Evolutionary conservation across 2,888 invertebrate genomes (phyloP).

Genomic region (Tinea trinotella): DNA sequence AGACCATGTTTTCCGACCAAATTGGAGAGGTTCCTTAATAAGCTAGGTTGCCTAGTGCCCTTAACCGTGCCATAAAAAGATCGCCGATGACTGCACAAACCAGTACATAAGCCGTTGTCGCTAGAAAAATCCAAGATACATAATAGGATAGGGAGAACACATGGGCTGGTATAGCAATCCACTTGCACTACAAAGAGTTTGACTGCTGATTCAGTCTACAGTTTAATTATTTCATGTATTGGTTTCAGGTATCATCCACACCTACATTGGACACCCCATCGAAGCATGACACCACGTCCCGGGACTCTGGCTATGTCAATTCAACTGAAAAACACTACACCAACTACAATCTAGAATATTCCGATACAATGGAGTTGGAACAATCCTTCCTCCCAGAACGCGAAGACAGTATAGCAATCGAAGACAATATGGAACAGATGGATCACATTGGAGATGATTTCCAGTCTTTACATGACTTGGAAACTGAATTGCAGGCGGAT

Average conservation of each 20-base stretch:
- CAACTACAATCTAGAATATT: neutral
- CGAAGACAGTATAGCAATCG: neutral
- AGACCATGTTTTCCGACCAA: too few species aligned
- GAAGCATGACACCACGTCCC: slow-evolving; percentile 5
- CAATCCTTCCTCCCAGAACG: neutral
- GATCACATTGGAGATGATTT: slow-evolving; percentile 41
- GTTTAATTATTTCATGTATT: too few species aligned
- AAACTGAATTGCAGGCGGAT: slow-evolving; percentile 55
- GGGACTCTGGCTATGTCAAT: slow-evolving; percentile 12
- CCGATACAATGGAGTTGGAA: neutral
- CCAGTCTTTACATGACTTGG: slow-evolving; percentile 55
- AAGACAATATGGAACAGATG: neutral
- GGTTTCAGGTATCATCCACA: slow-evolving; percentile 19
- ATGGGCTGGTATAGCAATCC: too few species aligned
- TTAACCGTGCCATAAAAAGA: too few species aligned
- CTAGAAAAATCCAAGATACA: too few species aligned
- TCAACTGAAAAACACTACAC: slow-evolving; percentile 13
- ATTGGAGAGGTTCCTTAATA: too few species aligned
- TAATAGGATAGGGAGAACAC: too few species aligned
- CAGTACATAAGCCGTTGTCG: too few species aligned
- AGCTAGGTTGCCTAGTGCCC: too few species aligned
- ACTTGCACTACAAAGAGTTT: too few species aligned
- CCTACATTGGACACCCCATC: slow-evolving; percentile 11
- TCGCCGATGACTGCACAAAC: too few species aligned
- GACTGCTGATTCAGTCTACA: too few species aligned